Evolutionary conservation across 37 sponge, comb jelly and placozoan genomes (phyloP).

Genomic region (Ianthella basta): DNA sequence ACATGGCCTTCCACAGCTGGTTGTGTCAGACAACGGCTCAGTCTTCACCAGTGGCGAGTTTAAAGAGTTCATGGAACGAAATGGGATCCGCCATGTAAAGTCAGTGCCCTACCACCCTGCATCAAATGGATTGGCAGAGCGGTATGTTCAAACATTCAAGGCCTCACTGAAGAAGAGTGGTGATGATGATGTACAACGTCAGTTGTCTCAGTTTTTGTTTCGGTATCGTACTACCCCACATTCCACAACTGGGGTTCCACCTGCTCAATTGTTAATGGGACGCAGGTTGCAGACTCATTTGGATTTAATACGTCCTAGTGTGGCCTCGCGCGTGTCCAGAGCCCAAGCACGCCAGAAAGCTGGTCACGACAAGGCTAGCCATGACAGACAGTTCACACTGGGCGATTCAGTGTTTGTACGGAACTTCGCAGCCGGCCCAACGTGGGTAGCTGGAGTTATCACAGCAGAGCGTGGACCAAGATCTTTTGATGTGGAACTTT

Average conservation of each 20-base stretch:
- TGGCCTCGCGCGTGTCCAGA: too few relatives aligned
- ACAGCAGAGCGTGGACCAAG: background rate
- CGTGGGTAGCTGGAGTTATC: background rate
- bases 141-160: slow-evolving; percentile 33
- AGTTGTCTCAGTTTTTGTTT: background rate
- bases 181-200: background rate
- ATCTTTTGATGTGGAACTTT: slow-evolving; percentile 11
- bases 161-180: slow-evolving; percentile 17
- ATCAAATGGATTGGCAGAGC: slow-evolving; percentile 37
- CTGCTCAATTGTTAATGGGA: slow-evolving; percentile 28
- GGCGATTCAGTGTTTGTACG: background rate
- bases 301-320: slow-evolving; percentile 7
- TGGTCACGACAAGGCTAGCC: background rate
- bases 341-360: background rate
- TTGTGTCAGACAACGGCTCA: slow-evolving; percentile 64
- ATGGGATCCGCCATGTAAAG: slow-evolving; percentile 40
- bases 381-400: background rate
- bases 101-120: slow-evolving; percentile 19
- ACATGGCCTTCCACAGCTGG: slow-evolving; percentile 41
- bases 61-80: slow-evolving; percentile 12
- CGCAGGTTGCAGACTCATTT: background rate
- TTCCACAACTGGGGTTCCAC: slow-evolving; percentile 1
- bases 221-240: background rate
- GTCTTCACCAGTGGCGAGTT: slow-evolving; percentile 38
- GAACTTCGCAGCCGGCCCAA: background rate